These are phyloP conservation scores for Cryptosula pallasiana DNA, from an alignment of 2,888 invertebrate species.

Conservation along the genomic window DNA sequence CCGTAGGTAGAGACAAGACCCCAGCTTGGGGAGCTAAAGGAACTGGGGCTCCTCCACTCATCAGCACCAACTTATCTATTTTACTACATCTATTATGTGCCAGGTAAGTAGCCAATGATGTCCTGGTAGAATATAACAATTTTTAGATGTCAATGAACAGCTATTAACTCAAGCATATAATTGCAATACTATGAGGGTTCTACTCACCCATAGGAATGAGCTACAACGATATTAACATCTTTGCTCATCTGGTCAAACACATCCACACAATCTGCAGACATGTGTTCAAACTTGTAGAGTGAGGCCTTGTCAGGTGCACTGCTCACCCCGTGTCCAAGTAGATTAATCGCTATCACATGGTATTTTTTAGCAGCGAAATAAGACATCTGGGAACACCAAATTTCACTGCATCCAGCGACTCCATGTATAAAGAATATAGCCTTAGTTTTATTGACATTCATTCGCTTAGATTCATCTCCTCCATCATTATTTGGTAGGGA, in stretches of 20 bases:
- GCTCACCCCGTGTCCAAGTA: slow-evolving; percentile 66
- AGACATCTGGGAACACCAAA: slow-evolving; percentile 61
- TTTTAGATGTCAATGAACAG: too few species aligned
- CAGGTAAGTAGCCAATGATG: slow-evolving; percentile 63
- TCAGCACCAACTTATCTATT: slow-evolving; percentile 62
- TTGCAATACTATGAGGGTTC: too few species aligned
- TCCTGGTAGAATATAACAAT: slow-evolving; percentile 54
- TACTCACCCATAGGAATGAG: slow-evolving; percentile 66
- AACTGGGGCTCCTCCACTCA: slow-evolving; percentile 66
- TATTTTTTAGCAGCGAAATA: slow-evolving; percentile 60
- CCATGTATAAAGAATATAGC: slow-evolving; percentile 63
- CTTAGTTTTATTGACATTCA: neutral
- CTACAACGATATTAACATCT: slow-evolving; percentile 61
- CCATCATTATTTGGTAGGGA: too few species aligned
- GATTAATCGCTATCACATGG: slow-evolving; percentile 64
- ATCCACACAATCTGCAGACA: slow-evolving; percentile 60
- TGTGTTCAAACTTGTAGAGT: slow-evolving; percentile 61
- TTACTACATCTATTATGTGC: slow-evolving; percentile 59
- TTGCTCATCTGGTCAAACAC: slow-evolving; percentile 63
- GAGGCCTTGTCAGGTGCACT: slow-evolving; percentile 59
- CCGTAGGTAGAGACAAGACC: slow-evolving; percentile 55
- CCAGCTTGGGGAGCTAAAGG: slow-evolving; percentile 61
- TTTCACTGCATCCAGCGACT: slow-evolving; percentile 63
- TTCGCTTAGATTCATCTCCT: too few species aligned
- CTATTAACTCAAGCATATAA: too few species aligned